Evolutionary conservation across 2,888 invertebrate species (phyloP).

Genomic region (Heterodera filipjevi): DNA sequence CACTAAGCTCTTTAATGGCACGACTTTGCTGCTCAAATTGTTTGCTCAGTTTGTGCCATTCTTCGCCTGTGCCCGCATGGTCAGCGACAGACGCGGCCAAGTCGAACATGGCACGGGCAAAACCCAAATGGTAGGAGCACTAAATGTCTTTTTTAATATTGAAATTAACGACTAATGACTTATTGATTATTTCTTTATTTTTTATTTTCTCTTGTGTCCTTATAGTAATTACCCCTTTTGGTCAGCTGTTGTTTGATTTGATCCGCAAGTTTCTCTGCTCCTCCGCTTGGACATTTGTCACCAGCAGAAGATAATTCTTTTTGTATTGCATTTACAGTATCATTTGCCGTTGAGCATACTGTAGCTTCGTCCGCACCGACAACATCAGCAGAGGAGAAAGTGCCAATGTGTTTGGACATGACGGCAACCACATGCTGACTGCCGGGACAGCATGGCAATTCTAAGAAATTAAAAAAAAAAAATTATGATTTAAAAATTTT

Average conservation of each 20-base stretch:
- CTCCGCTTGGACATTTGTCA: not conserved
- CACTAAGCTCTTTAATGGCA: not conserved
- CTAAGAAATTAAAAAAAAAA: not conserved
- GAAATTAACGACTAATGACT: not conserved
- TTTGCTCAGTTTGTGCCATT: not conserved
- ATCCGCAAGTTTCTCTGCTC: not conserved
- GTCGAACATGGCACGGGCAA: not conserved
- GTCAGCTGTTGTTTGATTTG: not conserved
- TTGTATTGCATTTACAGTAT: not conserved
- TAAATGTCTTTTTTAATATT: not conserved
- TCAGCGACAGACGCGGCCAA: not conserved
- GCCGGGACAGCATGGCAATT: not conserved
- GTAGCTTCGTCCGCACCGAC: not conserved
- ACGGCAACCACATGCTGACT: conserved; percentile 1
- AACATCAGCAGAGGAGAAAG: not conserved
- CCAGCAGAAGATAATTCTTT: not conserved
- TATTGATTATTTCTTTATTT: not conserved
- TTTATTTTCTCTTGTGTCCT: not conserved
- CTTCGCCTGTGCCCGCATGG: not conserved
- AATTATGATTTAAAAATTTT: not conserved
- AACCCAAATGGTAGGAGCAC: not conserved
- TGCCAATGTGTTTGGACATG: not conserved
- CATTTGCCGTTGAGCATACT: not conserved
- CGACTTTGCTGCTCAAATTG: not conserved
- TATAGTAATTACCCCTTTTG: not conserved